These are phyloP conservation scores for Hycleus phaleratus DNA, from an alignment of 1,140 invertebrate species.

Conservation along the genomic window DNA sequence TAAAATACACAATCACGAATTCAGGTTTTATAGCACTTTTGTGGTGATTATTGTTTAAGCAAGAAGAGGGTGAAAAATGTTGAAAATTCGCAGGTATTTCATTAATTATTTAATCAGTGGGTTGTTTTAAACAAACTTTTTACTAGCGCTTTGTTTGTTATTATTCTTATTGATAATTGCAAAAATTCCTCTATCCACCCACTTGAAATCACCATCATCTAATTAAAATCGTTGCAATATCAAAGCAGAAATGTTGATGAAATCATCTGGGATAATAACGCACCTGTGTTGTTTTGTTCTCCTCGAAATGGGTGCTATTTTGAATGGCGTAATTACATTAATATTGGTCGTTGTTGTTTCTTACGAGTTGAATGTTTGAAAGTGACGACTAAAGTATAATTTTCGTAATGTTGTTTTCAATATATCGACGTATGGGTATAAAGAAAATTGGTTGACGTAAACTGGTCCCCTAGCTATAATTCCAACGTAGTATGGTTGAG, in stretches of 20 bases:
- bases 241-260: no score
- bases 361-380: no score
- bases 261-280: no score
- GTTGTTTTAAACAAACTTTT: slow-evolving; percentile 24
- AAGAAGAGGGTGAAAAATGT: slow-evolving; percentile 18
- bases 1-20: slow-evolving; percentile 34
- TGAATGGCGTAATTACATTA: no score
- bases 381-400: no score
- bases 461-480: slow-evolving; percentile 16
- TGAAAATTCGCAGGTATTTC: slow-evolving; percentile 30
- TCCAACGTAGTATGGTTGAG: slow-evolving; percentile 7
- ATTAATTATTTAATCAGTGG: slow-evolving; percentile 35
- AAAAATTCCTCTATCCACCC: not conserved
- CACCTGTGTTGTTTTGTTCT: no score
- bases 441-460: slow-evolving; percentile 18
- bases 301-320: no score
- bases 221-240: no score
- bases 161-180: slow-evolving; percentile 17
- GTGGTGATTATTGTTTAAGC: slow-evolving; percentile 28
- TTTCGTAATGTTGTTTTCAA: slow-evolving; percentile 8
- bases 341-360: no score
- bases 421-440: slow-evolving; percentile 8
- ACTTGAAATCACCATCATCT: no score
- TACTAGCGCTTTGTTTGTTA: slow-evolving; percentile 14
- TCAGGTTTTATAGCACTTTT: slow-evolving; percentile 29